Conservation (phyloP, 1,140 invertebrate species). For the Marisa cornuarietis region DNA sequence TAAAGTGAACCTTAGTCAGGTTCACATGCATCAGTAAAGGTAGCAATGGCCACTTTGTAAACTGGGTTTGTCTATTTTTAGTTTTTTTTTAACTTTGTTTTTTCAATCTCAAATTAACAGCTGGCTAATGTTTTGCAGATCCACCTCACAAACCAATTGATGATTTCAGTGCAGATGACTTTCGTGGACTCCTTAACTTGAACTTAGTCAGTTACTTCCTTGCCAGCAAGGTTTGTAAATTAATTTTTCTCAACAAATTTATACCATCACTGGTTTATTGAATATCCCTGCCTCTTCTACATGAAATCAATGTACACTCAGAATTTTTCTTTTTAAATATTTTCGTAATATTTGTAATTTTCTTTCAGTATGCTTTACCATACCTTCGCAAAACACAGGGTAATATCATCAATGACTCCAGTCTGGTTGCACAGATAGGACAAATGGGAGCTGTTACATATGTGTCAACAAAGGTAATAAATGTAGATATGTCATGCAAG, state of each 20-base stretch:
- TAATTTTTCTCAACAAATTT: neutral
- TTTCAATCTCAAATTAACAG: neutral
- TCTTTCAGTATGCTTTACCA: conserved; percentile 55
- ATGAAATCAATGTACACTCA: no score
- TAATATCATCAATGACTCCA: conserved; percentile 62
- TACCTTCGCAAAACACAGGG: conserved; percentile 59
- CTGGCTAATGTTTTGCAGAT: conserved; percentile 40
- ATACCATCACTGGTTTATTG: neutral
- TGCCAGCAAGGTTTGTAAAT: conserved; percentile 45
- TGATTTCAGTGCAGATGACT: conserved; percentile 56
- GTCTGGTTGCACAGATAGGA: conserved; percentile 58
- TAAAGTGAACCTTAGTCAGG: no score
- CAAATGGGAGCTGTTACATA: conserved; percentile 60
- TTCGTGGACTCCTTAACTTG: conserved; percentile 47
- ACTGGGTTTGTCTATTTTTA: neutral
- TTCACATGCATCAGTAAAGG: no score
- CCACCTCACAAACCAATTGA: conserved; percentile 56
- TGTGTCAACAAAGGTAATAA: conserved; percentile 60
- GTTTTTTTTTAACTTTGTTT: neutral
- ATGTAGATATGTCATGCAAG: no score
- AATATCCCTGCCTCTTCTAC: no score
- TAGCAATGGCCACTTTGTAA: no score
- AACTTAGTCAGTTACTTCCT: conserved; percentile 59
- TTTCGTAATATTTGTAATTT: conserved; percentile 5
- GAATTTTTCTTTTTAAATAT: neutral